Conservation (phyloP, 2,113 vertebrate species). For the Orthonyx spaldingii region DNA sequence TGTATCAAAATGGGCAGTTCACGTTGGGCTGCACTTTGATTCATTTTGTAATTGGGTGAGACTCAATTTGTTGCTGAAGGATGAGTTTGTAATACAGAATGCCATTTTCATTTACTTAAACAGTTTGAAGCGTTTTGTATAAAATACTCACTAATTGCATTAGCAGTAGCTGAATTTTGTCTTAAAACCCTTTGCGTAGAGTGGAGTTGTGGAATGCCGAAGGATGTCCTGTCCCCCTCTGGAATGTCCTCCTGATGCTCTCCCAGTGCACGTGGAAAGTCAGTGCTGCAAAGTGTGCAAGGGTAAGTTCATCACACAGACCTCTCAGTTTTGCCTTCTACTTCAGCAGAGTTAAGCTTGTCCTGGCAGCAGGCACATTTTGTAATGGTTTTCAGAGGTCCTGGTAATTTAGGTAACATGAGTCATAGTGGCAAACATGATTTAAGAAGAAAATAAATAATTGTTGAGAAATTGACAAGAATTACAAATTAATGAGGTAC, state of each 20-base stretch:
- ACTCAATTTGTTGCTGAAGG: not conserved
- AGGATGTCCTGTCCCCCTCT: slow-evolving; percentile 86
- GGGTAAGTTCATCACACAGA: slow-evolving; percentile 75
- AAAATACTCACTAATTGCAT: not conserved
- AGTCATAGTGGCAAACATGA: not conserved
- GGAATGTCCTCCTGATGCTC: slow-evolving; percentile 81
- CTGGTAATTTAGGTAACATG: not conserved
- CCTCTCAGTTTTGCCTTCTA: rapidly evolving
- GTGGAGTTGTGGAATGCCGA: slow-evolving; percentile 86
- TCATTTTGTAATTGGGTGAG: not conserved
- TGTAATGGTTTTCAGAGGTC: not conserved
- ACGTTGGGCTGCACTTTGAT: not conserved
- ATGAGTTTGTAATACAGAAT: not conserved
- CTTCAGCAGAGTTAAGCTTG: not conserved
- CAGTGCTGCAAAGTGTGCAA: slow-evolving; percentile 91
- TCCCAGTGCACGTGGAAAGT: slow-evolving; percentile 81
- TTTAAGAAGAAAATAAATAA: not conserved
- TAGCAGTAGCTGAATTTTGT: not conserved
- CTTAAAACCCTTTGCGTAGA: slow-evolving; percentile 65
- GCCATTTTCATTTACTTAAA: not conserved
- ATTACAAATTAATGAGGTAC: not conserved
- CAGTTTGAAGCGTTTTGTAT: not conserved
- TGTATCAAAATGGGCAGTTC: not conserved
- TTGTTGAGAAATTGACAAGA: not conserved
- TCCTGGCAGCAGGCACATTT: not conserved